These are phyloP conservation scores for Pogonocherus hispidulus DNA, from an alignment of 2,888 invertebrate species.

Conservation along the genomic window DNA sequence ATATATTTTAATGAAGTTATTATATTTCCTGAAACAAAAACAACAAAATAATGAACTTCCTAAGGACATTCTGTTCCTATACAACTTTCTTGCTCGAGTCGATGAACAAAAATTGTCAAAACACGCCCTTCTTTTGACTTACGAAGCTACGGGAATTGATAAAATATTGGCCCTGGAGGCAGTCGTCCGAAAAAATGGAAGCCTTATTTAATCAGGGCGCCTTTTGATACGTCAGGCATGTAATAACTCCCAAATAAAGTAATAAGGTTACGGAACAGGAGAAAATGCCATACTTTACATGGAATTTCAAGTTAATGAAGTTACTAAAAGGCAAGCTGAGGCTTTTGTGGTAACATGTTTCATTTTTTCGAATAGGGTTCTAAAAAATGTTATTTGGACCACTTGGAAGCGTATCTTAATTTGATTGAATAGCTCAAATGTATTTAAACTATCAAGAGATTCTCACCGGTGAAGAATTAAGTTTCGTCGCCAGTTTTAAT, in stretches of 20 bases:
- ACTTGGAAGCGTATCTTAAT: too few relatives aligned
- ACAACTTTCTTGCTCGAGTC: not conserved
- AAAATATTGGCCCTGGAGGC: not conserved
- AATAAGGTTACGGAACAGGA: conserved; percentile 12
- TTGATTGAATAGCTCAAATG: too few relatives aligned
- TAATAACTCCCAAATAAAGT: conserved; percentile 21
- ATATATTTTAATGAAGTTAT: too few relatives aligned
- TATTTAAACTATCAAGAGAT: too few relatives aligned
- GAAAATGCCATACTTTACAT: conserved; percentile 7
- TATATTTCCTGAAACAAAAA: not conserved
- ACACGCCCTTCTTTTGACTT: not conserved
- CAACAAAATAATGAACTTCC: not conserved
- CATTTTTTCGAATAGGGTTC: too few relatives aligned
- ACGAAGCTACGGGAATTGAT: conserved; percentile 6
- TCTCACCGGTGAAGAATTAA: too few relatives aligned
- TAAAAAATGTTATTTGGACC: too few relatives aligned
- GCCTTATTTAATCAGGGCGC: conserved; percentile 21
- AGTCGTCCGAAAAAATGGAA: conserved; percentile 14
- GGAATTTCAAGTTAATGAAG: conserved; percentile 11
- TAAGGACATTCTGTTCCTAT: not conserved
- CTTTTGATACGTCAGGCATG: conserved; percentile 21
- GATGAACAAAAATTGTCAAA: conserved; percentile 5
- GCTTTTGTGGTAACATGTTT: too few relatives aligned
- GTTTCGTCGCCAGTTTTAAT: too few relatives aligned
- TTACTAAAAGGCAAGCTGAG: not conserved